Evolutionary conservation across 1,140 invertebrate genomes (phyloP), one percentile per base, ranked within the genome.

Genomic region (roundworm (Caenorhabditis elegans)): DNA sequence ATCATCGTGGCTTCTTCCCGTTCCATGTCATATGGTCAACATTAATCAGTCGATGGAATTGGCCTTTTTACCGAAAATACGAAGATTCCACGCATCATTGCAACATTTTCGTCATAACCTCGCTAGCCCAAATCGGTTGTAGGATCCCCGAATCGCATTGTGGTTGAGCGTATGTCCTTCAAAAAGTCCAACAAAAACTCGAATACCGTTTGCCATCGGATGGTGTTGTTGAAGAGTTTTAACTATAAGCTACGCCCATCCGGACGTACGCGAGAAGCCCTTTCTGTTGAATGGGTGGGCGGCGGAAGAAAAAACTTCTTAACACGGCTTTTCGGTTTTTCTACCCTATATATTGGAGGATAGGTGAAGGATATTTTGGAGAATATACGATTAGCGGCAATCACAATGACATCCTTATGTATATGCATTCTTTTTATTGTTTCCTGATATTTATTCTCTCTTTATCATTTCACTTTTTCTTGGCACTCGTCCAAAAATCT

Each of bases 91-190:
- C 60, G 60, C 31, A 70, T 70, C 60, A 70, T 70, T 70, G 60
- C 60, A 70, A 70, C 60, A 70, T 70, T 70, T 70, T 39, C 34
- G 60, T 70, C 60, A 70, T 70, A 70, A 70, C 60, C 60, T 70
- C 34, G 60, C 43, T 70, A 70, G 34, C 19, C 60, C 60, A 24
- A 36, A 70, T 70, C 60, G 60, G 60, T 70, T 43, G 60, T 43
- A 5, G 39, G 39, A 43, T 8, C 39, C 39, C 6, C 39, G 5
- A n/a, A 8, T 43, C 39, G 39, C 39, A 8, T 8, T 43, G 5
- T 43, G 6, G 39, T 43, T 15, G 34, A n/a, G n/a, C n/a, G n/a
- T n/a, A n/a, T n/a, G n/a, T n/a, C n/a, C n/a, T n/a, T n/a, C n/a
- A n/a, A n/a, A n/a, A n/a, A n/a, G n/a, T n/a, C n/a, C n/a, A 39